phyloP scores from a whole-genome alignment of 2,888 invertebrate species.

The Ephialtes manifestator region DNA sequence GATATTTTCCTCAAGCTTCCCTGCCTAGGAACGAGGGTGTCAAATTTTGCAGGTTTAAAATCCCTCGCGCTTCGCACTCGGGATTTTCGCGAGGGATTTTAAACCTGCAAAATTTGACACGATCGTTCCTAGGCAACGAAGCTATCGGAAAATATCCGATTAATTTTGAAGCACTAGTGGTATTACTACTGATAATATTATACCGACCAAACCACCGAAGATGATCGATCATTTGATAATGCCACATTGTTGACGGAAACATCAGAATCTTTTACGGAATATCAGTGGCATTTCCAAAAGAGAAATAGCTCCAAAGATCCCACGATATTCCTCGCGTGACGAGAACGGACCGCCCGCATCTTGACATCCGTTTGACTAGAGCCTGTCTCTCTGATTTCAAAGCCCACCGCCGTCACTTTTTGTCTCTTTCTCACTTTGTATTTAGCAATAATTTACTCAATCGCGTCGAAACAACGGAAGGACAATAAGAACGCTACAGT shows the following conservation, averaged over 20 bases:
- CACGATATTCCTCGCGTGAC: constrained; percentile 74
- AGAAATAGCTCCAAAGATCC: neutral
- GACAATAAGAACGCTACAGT: constrained; percentile 46
- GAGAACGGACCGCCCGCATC: constrained; percentile 76
- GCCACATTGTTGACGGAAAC: neutral
- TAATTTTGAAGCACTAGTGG: too few relatives aligned
- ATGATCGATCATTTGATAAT: neutral
- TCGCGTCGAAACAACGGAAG: constrained; percentile 66
- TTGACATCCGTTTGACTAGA: constrained; percentile 77
- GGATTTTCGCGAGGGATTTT: too few relatives aligned
- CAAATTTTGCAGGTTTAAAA: too few relatives aligned
- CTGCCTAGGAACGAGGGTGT: too few relatives aligned
- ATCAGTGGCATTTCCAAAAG: neutral
- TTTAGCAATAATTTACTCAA: constrained; percentile 81
- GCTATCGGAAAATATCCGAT: too few relatives aligned
- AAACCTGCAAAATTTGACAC: too few relatives aligned
- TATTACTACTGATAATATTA: neutral
- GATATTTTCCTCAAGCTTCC: too few relatives aligned
- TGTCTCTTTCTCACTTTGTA: constrained; percentile 34
- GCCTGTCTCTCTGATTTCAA: constrained; percentile 13
- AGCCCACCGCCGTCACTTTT: constrained; percentile 33
- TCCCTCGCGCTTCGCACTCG: too few relatives aligned
- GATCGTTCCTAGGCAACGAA: too few relatives aligned
- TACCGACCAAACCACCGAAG: neutral
- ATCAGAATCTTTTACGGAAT: neutral